Evolutionary conservation across 2,888 invertebrate genomes (phyloP), one percentile per base, ranked within the genome.

Genomic region (Heliothis peltigera): DNA sequence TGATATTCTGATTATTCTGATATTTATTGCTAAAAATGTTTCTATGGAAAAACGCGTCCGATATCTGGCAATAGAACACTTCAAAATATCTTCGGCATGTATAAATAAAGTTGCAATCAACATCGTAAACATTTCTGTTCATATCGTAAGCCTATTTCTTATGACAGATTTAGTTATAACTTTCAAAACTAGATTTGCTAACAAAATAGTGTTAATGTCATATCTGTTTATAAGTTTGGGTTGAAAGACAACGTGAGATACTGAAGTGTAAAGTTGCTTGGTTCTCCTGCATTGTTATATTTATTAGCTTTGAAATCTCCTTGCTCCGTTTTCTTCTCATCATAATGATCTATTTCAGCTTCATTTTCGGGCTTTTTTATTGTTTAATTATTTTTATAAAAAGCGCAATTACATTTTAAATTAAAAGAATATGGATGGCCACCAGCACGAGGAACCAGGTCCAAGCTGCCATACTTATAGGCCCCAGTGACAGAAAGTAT

Each of bases 41-140:
- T 52, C 4, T 57, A 53, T 47, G 35, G 47, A 19, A 44, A 56
- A 28, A 17, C n/a, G 52, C 28, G 15, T 56, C 39, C 42, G 5
- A 52, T 48, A 42, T 8, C 48, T 18, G 39, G 18, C 39, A n/a
- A 39, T 19, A 66, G 19, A 60, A 42, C 42, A 53, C 19, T 69
- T 22, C 39, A 49, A 49, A 49, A 44, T 64, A 63, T 53, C 48
- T 64, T 64, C 44, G 39, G 15, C 47, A 69, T 64, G 25, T 54
- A 64, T 54, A 57, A 70, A 70, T 56, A 70, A 57, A 57, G 19
- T 57, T 32, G 8, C 39, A 70, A 70, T 65, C 69, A 25, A 54
- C 57, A 54, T 69, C 56, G 53, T 69, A 69, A 69, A 69, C 57
- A 63, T 70, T 54, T 69, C 48, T 57, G 49, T 39, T 70, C 32